A percentile compares a stretch with the other conserved stretches of the same genome.
These are phyloP conservation scores for Entomobrya multifasciata DNA, from an alignment of 2,888 invertebrate genomes.

Conservation along the genomic window DNA sequence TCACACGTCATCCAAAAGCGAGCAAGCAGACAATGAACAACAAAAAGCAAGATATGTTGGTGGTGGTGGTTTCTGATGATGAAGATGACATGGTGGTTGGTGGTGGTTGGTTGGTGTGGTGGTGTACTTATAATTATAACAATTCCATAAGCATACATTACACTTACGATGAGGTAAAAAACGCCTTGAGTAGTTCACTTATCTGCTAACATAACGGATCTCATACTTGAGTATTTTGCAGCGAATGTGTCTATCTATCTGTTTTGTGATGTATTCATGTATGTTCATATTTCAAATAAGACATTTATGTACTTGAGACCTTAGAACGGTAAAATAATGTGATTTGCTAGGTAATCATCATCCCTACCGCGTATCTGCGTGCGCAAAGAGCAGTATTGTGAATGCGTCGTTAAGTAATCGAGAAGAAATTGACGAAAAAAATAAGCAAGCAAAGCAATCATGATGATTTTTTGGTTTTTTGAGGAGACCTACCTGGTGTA, in stretches of 20 bases:
- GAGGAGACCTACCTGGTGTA: conserved; percentile 78
- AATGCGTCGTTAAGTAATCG: conserved; percentile 45
- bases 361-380: not conserved
- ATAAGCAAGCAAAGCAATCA: conserved; percentile 58
- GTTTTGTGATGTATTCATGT: not conserved
- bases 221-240: not conserved
- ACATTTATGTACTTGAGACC: not conserved
- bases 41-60: conserved; percentile 18
- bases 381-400: not conserved
- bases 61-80: not conserved
- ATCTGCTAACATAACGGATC: not conserved
- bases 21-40: conserved; percentile 64
- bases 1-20: conserved; percentile 72
- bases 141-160: conserved; percentile 14
- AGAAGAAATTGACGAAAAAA: conserved; percentile 25
- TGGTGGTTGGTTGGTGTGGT: not conserved
- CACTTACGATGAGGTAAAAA: not conserved
- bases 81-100: not conserved
- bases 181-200: not conserved
- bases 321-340: conserved; percentile 25
- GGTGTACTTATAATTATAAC: conserved; percentile 15
- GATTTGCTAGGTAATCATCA: conserved; percentile 19
- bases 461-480: conserved; percentile 64
- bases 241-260: not conserved
- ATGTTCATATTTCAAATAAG: not conserved